A percentile compares a stretch with the other conserved stretches of the same genome.
Evolutionary conservation across 2,113 vertebrate genomes (phyloP).

Genomic region (Stomatorhinus ivindoensis): DNA sequence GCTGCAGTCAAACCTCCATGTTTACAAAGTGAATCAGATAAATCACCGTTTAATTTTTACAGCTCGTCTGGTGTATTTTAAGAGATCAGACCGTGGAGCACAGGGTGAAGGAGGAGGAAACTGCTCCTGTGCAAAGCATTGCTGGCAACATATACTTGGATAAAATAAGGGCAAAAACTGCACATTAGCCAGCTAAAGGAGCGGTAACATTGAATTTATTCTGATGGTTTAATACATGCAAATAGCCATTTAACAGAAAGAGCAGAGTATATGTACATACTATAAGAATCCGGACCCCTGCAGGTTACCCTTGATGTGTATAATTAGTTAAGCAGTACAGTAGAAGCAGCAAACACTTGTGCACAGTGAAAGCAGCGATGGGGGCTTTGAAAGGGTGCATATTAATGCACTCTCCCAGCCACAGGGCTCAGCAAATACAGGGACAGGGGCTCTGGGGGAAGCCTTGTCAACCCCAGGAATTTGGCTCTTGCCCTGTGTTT

Average conservation of each 20-base stretch:
- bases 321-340: background rate
- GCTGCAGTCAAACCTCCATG: background rate
- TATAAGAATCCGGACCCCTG: background rate
- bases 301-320: background rate
- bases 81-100: background rate
- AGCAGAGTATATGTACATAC: background rate
- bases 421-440: background rate
- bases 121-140: background rate
- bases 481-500: background rate
- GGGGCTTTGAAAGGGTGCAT: background rate
- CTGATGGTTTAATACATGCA: background rate
- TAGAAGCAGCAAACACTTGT: background rate
- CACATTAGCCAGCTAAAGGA: background rate
- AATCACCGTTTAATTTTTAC: background rate
- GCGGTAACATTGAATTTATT: background rate
- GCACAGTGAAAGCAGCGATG: background rate
- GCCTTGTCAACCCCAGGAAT: background rate
- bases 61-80: background rate
- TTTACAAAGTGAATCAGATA: background rate
- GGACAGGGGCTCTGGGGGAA: background rate
- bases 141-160: background rate
- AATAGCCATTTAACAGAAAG: background rate
- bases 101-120: background rate
- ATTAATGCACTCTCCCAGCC: background rate
- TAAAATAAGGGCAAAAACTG: background rate